These are phyloP conservation scores for Chymomyza caudatula DNA, from an alignment of 2,888 invertebrate species.

Conservation along the genomic window DNA sequence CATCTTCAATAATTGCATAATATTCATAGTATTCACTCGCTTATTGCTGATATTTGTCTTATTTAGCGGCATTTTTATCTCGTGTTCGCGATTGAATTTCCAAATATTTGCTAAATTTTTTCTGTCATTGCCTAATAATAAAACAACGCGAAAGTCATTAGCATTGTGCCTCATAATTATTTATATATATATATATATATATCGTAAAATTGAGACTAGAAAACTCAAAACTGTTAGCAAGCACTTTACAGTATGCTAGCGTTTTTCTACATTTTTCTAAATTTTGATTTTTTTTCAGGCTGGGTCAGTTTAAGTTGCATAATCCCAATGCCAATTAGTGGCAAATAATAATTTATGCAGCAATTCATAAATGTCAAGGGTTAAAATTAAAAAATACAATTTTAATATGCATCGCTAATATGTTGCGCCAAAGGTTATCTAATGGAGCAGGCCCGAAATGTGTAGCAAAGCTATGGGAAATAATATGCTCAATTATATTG, in stretches of 20 bases:
- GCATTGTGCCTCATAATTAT: conserved; percentile 1
- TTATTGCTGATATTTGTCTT: conserved; percentile 16
- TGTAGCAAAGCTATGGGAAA: neutral
- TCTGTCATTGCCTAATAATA: conserved; percentile 44
- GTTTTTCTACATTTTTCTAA: no score
- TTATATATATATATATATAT: no score
- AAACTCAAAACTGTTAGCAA: neutral
- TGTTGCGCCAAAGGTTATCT: neutral
- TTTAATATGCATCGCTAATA: neutral
- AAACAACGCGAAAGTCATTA: conserved; percentile 5
- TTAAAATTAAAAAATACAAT: neutral
- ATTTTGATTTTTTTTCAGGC: neutral
- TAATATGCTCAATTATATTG: neutral
- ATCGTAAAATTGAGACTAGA: neutral
- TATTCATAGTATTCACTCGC: neutral
- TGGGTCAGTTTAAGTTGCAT: neutral
- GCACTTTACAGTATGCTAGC: no score
- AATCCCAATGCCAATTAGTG: neutral
- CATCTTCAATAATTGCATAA: neutral
- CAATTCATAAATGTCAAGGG: neutral
- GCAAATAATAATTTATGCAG: neutral
- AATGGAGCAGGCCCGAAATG: neutral
- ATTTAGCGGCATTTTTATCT: conserved; percentile 9
- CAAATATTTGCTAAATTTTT: conserved; percentile 46
- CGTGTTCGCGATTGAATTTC: conserved; percentile 16